phyloP scores from a whole-genome alignment of 2,888 invertebrate species.

The Vandiemenella viatica region DNA sequence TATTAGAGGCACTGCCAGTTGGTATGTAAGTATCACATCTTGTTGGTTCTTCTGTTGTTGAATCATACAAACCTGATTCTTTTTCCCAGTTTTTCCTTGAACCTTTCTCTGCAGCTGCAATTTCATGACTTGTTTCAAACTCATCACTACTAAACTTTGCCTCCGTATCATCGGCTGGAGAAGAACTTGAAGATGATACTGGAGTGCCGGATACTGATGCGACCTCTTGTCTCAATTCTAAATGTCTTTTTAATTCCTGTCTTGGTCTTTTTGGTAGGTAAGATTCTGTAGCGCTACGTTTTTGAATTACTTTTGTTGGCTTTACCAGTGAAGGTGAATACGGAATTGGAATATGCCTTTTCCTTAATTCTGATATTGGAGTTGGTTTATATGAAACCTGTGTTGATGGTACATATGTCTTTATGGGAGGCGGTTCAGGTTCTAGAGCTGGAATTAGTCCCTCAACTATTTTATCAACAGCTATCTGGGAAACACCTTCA shows the following conservation, averaged over 20 bases:
- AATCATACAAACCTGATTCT: background rate
- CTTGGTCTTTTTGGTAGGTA: background rate
- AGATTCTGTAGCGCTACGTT: background rate
- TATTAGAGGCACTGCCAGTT: background rate
- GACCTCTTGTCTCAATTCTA: too few species aligned
- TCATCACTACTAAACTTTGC: background rate
- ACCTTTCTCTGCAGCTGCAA: background rate
- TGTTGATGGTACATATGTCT: slow-evolving; percentile 1
- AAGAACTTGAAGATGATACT: background rate
- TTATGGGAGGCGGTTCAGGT: background rate
- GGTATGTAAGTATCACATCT: too few species aligned
- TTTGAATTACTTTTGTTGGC: background rate
- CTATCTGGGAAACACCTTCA: slow-evolving; percentile 27
- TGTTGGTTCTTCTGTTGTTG: background rate
- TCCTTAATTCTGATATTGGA: slow-evolving; percentile 43
- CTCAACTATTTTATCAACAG: slow-evolving; percentile 36
- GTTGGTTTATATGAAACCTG: slow-evolving; percentile 44
- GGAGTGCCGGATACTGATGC: background rate
- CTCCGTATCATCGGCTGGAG: background rate
- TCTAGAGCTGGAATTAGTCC: slow-evolving; percentile 28
- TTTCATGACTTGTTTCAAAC: background rate
- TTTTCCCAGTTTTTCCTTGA: background rate
- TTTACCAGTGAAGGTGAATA: slow-evolving; percentile 3
- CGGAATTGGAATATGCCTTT: slow-evolving; percentile 26
- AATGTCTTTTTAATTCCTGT: too few species aligned